Conservation (phyloP, 2,113 vertebrate genomes). For the Cranoglanis bouderius region DNA sequence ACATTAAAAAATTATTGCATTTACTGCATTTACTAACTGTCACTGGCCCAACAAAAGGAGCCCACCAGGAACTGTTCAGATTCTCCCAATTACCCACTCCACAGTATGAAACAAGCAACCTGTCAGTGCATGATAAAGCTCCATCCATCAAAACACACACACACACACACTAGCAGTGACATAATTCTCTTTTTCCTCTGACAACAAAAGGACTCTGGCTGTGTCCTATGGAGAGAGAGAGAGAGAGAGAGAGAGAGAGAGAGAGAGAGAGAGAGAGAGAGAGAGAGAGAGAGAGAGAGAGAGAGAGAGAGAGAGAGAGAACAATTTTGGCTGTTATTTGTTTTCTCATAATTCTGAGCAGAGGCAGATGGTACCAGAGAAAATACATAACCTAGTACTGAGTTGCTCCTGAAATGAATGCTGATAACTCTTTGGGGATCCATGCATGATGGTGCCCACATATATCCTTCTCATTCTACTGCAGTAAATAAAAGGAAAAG, state of each 20-base stretch:
- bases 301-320: not conserved
- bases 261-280: not conserved
- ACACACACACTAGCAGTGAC: not conserved
- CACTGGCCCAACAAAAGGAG: not conserved
- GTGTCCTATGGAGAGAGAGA: not conserved
- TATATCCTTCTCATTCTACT: not conserved
- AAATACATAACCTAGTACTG: constrained; percentile 6
- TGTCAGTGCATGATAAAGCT: not conserved
- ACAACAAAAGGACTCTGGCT: not conserved
- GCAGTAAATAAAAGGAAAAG: not conserved
- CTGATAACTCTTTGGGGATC: constrained; percentile 16
- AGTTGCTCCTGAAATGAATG: constrained; percentile 8
- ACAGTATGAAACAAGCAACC: not conserved
- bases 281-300: not conserved
- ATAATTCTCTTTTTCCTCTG: not conserved
- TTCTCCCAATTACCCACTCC: not conserved
- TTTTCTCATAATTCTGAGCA: not conserved
- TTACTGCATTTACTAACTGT: not conserved
- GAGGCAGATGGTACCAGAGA: constrained; percentile 26
- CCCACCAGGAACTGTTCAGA: not conserved
- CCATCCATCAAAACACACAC: not conserved
- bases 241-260: not conserved
- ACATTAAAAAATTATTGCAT: not conserved
- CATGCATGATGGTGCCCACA: not conserved
- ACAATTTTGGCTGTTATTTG: not conserved